Conservation (phyloP, 1,140 invertebrate species). For the Drosophila bipectinata region DNA sequence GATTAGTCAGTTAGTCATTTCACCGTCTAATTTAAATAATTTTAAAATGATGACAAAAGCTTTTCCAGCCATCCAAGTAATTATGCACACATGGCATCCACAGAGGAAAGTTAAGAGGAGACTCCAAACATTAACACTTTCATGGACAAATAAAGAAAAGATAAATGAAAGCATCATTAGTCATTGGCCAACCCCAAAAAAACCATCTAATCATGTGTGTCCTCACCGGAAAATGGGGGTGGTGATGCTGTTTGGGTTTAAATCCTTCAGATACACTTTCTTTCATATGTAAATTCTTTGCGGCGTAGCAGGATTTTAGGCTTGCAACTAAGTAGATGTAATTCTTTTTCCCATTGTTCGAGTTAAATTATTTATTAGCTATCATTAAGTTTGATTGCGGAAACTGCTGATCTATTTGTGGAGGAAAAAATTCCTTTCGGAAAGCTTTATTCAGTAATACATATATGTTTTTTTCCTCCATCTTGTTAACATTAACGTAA, state of each 20-base stretch:
- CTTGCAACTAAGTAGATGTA: conserved; percentile 31
- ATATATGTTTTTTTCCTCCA: background rate
- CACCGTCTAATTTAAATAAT: conserved; percentile 55
- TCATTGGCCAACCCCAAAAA: conserved; percentile 38
- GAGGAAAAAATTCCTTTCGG: background rate
- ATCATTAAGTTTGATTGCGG: conserved; percentile 22
- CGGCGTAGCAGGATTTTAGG: conserved; percentile 13
- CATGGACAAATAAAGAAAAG: conserved; percentile 22
- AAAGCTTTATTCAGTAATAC: background rate
- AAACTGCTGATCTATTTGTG: background rate
- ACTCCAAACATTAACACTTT: conserved; percentile 37
- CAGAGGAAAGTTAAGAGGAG: conserved; percentile 19
- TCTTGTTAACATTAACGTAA: background rate
- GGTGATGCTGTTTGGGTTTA: conserved; percentile 24
- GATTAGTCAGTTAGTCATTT: conserved; percentile 36
- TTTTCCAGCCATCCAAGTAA: conserved; percentile 49
- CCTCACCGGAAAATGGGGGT: conserved; percentile 7
- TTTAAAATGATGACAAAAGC: conserved; percentile 62
- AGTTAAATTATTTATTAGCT: conserved; percentile 36
- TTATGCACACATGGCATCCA: conserved; percentile 50
- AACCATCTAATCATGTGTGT: conserved; percentile 30
- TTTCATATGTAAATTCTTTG: conserved; percentile 56
- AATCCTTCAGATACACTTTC: conserved; percentile 14
- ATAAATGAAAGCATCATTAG: conserved; percentile 60
- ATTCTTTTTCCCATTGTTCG: conserved; percentile 21